Percentiles rank a stretch among this genome's conserved stretches.
These are phyloP conservation scores for Anarsia innoxiella DNA, from an alignment of 2,888 invertebrate genomes.

Conservation along the genomic window DNA sequence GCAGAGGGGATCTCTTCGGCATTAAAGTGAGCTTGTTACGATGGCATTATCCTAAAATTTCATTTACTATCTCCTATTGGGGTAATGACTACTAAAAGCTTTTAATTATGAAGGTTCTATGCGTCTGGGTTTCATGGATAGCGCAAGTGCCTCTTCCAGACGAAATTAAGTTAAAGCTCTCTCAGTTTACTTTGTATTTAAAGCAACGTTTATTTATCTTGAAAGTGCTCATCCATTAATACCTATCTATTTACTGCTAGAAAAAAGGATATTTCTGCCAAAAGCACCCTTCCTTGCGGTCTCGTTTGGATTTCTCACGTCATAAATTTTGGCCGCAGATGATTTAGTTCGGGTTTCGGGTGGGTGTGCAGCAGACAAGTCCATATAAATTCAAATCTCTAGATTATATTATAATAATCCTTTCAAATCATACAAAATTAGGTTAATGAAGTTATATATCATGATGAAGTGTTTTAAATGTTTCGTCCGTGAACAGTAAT, in stretches of 20 bases:
- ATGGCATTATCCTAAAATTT: slow-evolving; percentile 3
- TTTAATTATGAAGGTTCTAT: slow-evolving; percentile 18
- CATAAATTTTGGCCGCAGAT: too few species aligned
- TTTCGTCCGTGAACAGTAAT: slow-evolving; percentile 56
- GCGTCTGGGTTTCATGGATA: slow-evolving; percentile 11
- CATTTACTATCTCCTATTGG: slow-evolving; percentile 5
- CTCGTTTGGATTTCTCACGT: too few species aligned
- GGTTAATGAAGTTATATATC: slow-evolving; percentile 43
- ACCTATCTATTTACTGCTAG: too few species aligned
- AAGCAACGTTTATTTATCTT: too few species aligned
- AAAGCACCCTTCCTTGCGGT: too few species aligned
- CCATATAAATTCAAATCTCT: too few species aligned
- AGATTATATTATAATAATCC: too few species aligned
- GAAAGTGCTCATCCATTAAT: too few species aligned
- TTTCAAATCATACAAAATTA: slow-evolving; percentile 23
- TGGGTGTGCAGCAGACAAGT: too few species aligned
- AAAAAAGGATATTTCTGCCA: too few species aligned
- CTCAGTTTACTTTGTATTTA: too few species aligned
- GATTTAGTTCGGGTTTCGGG: too few species aligned
- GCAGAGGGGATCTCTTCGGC: slow-evolving; percentile 10
- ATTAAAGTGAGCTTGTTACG: slow-evolving; percentile 1
- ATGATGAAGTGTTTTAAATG: slow-evolving; percentile 49
- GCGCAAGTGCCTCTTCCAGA: not conserved
- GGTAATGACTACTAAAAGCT: slow-evolving; percentile 11
- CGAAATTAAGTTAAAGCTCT: not conserved